phyloP scores from a whole-genome alignment of 2,888 invertebrate genomes.

The Drosophila melanosoma region DNA sequence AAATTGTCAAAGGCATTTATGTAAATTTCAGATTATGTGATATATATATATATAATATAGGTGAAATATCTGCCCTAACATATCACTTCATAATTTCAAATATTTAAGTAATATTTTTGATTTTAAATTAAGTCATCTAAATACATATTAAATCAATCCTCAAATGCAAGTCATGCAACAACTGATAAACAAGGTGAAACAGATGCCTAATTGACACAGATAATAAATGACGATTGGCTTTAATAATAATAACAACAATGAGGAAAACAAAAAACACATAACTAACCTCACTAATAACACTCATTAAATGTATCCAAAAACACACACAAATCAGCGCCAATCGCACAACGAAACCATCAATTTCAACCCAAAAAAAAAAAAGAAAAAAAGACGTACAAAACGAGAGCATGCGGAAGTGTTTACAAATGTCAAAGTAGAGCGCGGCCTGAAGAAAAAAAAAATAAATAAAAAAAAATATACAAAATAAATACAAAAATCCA shows the following conservation, averaged over 20 bases:
- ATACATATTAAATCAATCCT: slow-evolving; percentile 1
- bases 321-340: slow-evolving; percentile 53
- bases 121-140: neutral
- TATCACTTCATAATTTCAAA: neutral
- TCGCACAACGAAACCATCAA: slow-evolving; percentile 66
- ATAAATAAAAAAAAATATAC: neutral
- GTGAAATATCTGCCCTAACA: neutral
- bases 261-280: slow-evolving; percentile 10
- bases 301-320: slow-evolving; percentile 67
- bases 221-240: slow-evolving; percentile 25
- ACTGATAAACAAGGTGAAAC: slow-evolving; percentile 13
- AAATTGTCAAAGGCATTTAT: neutral
- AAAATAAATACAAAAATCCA: slow-evolving; percentile 3
- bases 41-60: neutral
- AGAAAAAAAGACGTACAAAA: slow-evolving; percentile 34
- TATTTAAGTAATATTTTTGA: neutral
- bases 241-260: neutral
- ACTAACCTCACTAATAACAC: slow-evolving; percentile 63
- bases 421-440: slow-evolving; percentile 68
- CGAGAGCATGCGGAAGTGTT: slow-evolving; percentile 71
- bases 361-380: slow-evolving; percentile 40
- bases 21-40: neutral
- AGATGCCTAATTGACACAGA: slow-evolving; percentile 43
- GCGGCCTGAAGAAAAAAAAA: neutral
- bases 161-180: slow-evolving; percentile 9